Percentiles rank a stretch among this genome's conserved stretches.
Conservation (phyloP, 2,888 invertebrate species). For the Philereme transversata region DNA sequence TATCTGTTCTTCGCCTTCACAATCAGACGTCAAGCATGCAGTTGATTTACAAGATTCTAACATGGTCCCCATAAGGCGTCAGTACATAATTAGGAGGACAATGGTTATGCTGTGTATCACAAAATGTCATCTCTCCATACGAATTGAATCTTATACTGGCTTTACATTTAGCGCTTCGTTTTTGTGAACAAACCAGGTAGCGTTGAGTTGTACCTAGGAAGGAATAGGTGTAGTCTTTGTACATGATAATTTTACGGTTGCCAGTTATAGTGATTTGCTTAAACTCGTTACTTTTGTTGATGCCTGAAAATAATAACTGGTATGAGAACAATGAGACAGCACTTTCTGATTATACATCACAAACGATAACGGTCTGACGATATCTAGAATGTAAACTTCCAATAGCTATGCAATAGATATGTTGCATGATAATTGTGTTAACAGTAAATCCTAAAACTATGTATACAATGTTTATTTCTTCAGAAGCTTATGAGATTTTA, state of each 20-base stretch:
- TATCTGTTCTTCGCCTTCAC: too few species aligned
- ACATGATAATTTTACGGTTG: conserved; percentile 21
- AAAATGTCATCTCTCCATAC: conserved; percentile 6
- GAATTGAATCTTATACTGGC: conserved; percentile 29
- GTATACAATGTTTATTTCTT: too few species aligned
- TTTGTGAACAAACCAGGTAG: conserved; percentile 40
- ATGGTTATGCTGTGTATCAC: conserved; percentile 16
- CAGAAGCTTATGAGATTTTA: too few species aligned
- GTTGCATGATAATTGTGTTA: too few species aligned
- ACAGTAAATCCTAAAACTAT: too few species aligned
- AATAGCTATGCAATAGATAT: too few species aligned
- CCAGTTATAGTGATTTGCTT: conserved; percentile 7
- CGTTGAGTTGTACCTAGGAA: conserved; percentile 23
- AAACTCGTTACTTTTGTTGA: neutral
- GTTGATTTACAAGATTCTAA: neutral
- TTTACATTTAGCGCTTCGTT: conserved; percentile 23
- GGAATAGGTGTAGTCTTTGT: conserved; percentile 34
- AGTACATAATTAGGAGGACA: conserved; percentile 10
- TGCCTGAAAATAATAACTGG: conserved; percentile 1
- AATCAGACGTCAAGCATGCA: too few species aligned
- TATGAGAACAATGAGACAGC: neutral
- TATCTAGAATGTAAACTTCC: too few species aligned
- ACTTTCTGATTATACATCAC: too few species aligned
- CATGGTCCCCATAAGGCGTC: neutral
- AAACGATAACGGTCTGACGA: too few species aligned